A percentile compares a stretch with the other conserved stretches of the same genome.
phyloP scores from a whole-genome alignment of 2,797 vertebrate species.

The Yasuhikotakia modesta region DNA sequence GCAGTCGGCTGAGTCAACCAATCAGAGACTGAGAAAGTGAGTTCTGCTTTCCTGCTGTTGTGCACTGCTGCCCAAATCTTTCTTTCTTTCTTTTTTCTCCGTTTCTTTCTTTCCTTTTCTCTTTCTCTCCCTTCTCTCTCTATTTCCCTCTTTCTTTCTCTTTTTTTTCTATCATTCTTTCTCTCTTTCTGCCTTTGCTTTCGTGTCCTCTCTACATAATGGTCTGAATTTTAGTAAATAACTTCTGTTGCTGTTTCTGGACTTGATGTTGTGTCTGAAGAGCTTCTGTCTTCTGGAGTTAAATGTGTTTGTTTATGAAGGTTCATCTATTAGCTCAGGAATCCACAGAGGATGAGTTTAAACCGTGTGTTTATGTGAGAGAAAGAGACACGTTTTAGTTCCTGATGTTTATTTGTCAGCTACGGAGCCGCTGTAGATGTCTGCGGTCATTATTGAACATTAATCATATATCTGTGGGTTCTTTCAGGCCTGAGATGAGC shows the following conservation, averaged over 20 bases:
- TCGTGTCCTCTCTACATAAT: no score
- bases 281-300: not conserved
- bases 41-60: slow-evolving; percentile 75
- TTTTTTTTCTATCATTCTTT: not conserved
- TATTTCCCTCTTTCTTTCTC: not conserved
- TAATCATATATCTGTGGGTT: no score
- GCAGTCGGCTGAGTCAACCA: slow-evolving; percentile 52
- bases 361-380: not conserved
- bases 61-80: slow-evolving; percentile 69
- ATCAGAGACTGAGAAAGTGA: slow-evolving; percentile 51
- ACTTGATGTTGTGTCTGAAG: no score
- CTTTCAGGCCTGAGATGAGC: no score
- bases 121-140: no score
- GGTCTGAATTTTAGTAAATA: not conserved
- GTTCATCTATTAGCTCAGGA: slow-evolving; percentile 26
- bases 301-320: slow-evolving; percentile 25
- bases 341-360: slow-evolving; percentile 30
- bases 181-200: not conserved
- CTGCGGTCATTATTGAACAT: no score
- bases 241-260: not conserved
- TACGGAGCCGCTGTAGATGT: no score
- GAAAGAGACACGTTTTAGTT: no score
- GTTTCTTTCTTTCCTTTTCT: slow-evolving; percentile 2
- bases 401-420: no score
- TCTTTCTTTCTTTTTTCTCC: slow-evolving; percentile 58